Conservation (phyloP, 2,797 vertebrate species). For the Poeciliopsis presidionis region DNA sequence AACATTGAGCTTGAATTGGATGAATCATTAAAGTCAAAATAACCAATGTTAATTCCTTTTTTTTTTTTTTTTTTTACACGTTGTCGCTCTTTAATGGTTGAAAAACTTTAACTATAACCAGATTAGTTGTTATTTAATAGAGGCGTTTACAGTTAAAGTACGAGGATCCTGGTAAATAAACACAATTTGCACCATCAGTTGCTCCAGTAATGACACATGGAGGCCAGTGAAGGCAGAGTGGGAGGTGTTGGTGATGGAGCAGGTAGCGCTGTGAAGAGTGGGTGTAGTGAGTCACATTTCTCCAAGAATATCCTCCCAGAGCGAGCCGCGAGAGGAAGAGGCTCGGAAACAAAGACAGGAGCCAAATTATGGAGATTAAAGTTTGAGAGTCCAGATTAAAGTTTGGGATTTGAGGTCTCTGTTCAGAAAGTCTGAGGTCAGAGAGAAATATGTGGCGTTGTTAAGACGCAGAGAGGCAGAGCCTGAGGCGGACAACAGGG, state of each 20-base stretch:
- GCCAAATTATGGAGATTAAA: conserved; percentile 15
- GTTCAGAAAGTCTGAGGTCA: conserved; percentile 6
- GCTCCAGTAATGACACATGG: conserved; percentile 34
- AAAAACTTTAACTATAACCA: not conserved
- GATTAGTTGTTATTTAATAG: conserved; percentile 4
- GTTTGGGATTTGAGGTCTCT: conserved; percentile 1
- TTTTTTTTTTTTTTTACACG: too few species aligned
- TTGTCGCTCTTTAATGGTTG: not conserved
- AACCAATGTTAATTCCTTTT: not conserved
- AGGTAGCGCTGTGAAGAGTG: conserved; percentile 59
- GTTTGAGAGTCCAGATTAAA: not conserved
- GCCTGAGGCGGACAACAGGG: conserved; percentile 62
- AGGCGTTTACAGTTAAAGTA: not conserved
- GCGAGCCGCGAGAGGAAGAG: conserved; percentile 13
- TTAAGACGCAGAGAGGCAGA: conserved; percentile 33
- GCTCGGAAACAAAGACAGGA: conserved; percentile 12
- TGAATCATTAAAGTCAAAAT: not conserved
- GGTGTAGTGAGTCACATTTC: conserved; percentile 65
- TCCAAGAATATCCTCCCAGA: conserved; percentile 56
- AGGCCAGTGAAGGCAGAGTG: conserved; percentile 54
- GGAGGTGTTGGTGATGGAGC: conserved; percentile 54
- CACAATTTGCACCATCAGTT: conserved; percentile 9
- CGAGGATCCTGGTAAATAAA: conserved; percentile 4
- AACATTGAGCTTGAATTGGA: not conserved
- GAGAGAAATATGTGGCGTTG: conserved; percentile 66